These are phyloP conservation scores for Tortrix viridana DNA, from an alignment of 2,888 invertebrate species.

Conservation along the genomic window DNA sequence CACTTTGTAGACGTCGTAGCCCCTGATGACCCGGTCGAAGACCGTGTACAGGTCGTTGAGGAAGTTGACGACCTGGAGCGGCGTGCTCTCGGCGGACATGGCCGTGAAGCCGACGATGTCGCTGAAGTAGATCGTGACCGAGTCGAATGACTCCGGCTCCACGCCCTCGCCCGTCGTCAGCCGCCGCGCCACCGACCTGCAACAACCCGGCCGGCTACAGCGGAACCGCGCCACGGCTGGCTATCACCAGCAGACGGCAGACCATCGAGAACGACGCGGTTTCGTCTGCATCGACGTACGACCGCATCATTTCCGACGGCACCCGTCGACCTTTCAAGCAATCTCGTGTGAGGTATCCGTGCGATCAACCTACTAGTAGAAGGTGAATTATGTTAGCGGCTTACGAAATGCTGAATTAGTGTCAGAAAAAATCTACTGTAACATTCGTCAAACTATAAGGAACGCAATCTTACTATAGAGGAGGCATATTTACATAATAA, in stretches of 20 bases:
- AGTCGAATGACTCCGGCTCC: slow-evolving; percentile 96
- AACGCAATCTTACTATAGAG: slow-evolving; percentile 16
- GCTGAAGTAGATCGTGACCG: slow-evolving; percentile 98
- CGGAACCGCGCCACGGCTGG: neutral
- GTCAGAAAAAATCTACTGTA: slow-evolving; percentile 17
- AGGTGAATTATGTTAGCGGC: slow-evolving; percentile 31
- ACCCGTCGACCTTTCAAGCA: slow-evolving; percentile 19
- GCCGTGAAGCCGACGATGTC: slow-evolving; percentile 98
- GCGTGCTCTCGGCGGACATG: slow-evolving; percentile 97
- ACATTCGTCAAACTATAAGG: slow-evolving; percentile 22
- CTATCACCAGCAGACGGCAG: too few relatives aligned
- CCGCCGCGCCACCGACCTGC: slow-evolving; percentile 93
- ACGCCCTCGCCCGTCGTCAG: slow-evolving; percentile 95
- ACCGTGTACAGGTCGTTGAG: slow-evolving; percentile 98
- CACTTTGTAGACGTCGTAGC: slow-evolving; percentile 99
- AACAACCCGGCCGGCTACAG: slow-evolving; percentile 54
- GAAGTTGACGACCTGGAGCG: slow-evolving; percentile 97
- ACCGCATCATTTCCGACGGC: neutral
- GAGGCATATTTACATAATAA: slow-evolving; percentile 20
- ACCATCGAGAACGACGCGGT: too few relatives aligned
- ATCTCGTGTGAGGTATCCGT: slow-evolving; percentile 31
- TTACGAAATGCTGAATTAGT: slow-evolving; percentile 28
- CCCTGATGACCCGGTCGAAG: slow-evolving; percentile 97
- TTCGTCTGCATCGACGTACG: neutral
- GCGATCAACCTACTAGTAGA: slow-evolving; percentile 30